A percentile compares a stretch with the other conserved stretches of the same genome.
Conservation (phyloP, 2,113 vertebrate species). For the Ceuthmochares aereus region DNA sequence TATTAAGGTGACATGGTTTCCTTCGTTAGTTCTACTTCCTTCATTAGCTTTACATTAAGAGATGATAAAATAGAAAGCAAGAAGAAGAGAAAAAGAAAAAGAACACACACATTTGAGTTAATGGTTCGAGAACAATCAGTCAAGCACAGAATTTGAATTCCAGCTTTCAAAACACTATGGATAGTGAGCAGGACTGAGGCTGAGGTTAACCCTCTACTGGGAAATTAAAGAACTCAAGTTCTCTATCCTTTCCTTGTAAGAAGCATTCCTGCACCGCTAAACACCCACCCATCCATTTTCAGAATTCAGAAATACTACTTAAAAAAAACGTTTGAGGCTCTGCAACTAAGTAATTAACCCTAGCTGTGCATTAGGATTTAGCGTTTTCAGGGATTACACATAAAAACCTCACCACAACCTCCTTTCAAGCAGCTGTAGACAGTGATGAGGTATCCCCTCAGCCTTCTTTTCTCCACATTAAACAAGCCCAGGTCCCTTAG, state of each 20-base stretch:
- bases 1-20: not conserved
- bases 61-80: not conserved
- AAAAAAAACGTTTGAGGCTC: not conserved
- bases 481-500: too few relatives aligned
- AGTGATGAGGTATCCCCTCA: too few relatives aligned
- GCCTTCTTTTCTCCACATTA: too few relatives aligned
- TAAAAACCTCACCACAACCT: too few relatives aligned
- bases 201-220: not conserved
- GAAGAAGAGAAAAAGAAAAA: not conserved
- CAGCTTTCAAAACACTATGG: not conserved
- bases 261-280: not conserved
- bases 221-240: not conserved
- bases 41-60: not conserved
- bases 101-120: not conserved
- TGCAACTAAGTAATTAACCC: not conserved
- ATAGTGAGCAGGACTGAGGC: not conserved
- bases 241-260: not conserved
- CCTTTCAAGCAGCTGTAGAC: too few relatives aligned
- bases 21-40: too few relatives aligned
- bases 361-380: not conserved
- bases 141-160: not conserved
- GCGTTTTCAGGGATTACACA: not conserved
- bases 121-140: not conserved
- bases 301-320: not conserved
- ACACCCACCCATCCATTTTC: not conserved